phyloP scores from a whole-genome alignment of 2,888 invertebrate genomes.

The Acleris cristana region DNA sequence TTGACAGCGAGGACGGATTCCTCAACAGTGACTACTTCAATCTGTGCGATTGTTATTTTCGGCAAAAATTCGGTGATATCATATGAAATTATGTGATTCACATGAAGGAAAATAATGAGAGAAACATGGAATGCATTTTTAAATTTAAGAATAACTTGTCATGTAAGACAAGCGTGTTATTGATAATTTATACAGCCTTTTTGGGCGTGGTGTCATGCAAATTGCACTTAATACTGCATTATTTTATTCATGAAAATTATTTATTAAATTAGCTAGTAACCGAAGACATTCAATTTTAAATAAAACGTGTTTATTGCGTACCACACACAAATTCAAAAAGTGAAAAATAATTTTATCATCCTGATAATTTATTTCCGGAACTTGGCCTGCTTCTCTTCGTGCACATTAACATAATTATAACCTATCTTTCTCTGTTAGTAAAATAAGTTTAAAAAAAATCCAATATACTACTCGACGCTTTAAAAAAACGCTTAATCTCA shows the following conservation, averaged over 20 bases:
- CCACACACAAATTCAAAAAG: no score
- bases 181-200: no score
- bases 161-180: constrained; percentile 2
- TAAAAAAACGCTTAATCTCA: neutral
- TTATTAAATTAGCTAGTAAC: no score
- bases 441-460: no score
- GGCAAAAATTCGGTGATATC: constrained; percentile 30
- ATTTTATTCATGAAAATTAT: no score
- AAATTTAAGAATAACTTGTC: constrained; percentile 8
- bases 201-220: no score
- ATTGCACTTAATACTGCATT: no score
- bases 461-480: neutral
- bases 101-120: constrained; percentile 23
- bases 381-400: constrained; percentile 7
- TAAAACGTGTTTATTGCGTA: no score
- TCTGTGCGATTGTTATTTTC: constrained; percentile 34
- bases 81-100: constrained; percentile 32
- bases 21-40: constrained; percentile 15
- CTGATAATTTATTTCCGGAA: neutral
- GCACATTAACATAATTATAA: neutral
- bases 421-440: no score
- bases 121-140: constrained; percentile 22
- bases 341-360: no score
- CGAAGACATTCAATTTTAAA: no score
- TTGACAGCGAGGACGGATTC: constrained; percentile 32